A percentile compares a stretch with the other conserved stretches of the same genome.
Evolutionary conservation across 1,140 invertebrate genomes (phyloP).

Genomic region (Tenebrio molitor): DNA sequence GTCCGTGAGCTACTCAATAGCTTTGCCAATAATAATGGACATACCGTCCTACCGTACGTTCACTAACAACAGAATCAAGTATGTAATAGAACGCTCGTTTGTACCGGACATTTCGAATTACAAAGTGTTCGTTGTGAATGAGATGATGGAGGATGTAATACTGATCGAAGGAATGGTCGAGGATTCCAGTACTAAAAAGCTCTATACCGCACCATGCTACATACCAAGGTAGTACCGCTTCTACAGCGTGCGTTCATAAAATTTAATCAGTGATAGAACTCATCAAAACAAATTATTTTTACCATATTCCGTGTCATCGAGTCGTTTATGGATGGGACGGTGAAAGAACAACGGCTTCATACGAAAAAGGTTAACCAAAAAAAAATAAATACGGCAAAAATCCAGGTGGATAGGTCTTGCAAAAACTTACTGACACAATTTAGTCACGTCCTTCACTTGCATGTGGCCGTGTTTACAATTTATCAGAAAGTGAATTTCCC

Average conservation of each 20-base stretch:
- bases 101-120: slow-evolving; percentile 50
- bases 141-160: slow-evolving; percentile 51
- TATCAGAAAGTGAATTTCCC: too few relatives aligned
- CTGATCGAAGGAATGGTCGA: slow-evolving; percentile 51
- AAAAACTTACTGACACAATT: too few relatives aligned
- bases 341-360: too few relatives aligned
- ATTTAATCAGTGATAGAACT: too few relatives aligned
- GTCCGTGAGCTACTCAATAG: slow-evolving; percentile 49
- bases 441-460: too few relatives aligned
- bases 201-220: slow-evolving; percentile 47
- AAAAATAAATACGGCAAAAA: too few relatives aligned
- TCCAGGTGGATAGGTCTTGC: too few relatives aligned
- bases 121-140: slow-evolving; percentile 41
- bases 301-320: too few relatives aligned
- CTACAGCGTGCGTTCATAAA: background rate
- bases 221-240: slow-evolving; percentile 49
- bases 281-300: too few relatives aligned
- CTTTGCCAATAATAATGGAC: slow-evolving; percentile 47
- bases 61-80: slow-evolving; percentile 55
- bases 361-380: too few relatives aligned
- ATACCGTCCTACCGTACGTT: slow-evolving; percentile 52
- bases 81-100: slow-evolving; percentile 54
- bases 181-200: slow-evolving; percentile 46
- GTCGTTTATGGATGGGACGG: too few relatives aligned
- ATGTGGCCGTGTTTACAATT: too few relatives aligned